These are phyloP conservation scores for Acipenser transmontanus DNA, from an alignment of 2,797 vertebrate species.

Conservation along the genomic window DNA sequence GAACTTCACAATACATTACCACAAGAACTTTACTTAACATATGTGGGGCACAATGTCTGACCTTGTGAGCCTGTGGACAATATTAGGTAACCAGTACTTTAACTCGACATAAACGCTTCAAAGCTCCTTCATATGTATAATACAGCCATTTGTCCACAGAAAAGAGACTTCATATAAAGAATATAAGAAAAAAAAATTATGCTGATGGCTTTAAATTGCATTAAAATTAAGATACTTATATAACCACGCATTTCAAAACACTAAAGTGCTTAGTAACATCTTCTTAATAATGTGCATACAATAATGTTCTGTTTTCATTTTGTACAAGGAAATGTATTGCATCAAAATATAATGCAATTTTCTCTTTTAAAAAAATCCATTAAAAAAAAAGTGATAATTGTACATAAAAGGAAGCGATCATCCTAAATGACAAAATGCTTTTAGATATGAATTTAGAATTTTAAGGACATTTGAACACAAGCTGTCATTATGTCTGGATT, in stretches of 20 bases:
- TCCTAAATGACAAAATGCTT: slow-evolving; percentile 58
- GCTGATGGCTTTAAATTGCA: slow-evolving; percentile 55
- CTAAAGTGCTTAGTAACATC: slow-evolving; percentile 49
- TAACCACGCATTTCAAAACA: slow-evolving; percentile 49
- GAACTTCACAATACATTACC: too few species aligned
- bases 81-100: too few species aligned
- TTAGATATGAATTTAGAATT: slow-evolving; percentile 68
- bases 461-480: slow-evolving; percentile 77
- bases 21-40: too few species aligned
- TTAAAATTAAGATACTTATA: slow-evolving; percentile 61
- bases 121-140: slow-evolving; percentile 58
- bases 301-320: slow-evolving; percentile 22
- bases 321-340: slow-evolving; percentile 41
- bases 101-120: slow-evolving; percentile 21
- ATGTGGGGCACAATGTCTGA: too few species aligned
- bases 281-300: slow-evolving; percentile 29
- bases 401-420: slow-evolving; percentile 31
- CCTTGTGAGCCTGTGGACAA: too few species aligned
- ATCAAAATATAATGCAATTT: slow-evolving; percentile 28
- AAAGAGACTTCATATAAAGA: slow-evolving; percentile 56
- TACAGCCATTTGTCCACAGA: slow-evolving; percentile 58
- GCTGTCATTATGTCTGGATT: slow-evolving; percentile 77
- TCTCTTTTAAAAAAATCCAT: slow-evolving; percentile 16
- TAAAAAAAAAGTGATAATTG: slow-evolving; percentile 45
- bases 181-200: slow-evolving; percentile 43